Evolutionary conservation across 2,113 vertebrate genomes (phyloP).

Genomic region (Hyla sarda): DNA sequence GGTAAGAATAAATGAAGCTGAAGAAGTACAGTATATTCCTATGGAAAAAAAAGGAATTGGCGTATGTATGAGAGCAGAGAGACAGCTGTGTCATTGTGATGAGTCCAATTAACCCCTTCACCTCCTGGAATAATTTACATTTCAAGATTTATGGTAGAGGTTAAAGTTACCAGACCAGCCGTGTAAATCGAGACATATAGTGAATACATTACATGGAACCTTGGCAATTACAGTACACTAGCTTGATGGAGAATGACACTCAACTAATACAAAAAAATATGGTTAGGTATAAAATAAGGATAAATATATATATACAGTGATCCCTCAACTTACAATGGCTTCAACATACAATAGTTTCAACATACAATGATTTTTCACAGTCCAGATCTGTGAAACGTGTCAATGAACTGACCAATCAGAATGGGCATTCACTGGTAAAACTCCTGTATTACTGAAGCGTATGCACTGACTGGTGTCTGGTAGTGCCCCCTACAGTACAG

Average conservation of each 20-base stretch:
- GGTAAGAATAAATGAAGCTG: slow-evolving; percentile 59
- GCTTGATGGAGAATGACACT: background rate
- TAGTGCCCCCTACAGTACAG: no score
- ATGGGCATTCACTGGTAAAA: no score
- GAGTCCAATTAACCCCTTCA: slow-evolving; percentile 41
- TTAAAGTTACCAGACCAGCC: background rate
- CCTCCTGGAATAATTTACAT: background rate
- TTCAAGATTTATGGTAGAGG: slow-evolving; percentile 11
- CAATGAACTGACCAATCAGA: no score
- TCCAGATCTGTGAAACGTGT: no score
- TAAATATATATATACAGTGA: no score
- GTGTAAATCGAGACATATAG: slow-evolving; percentile 9
- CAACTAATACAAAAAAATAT: no score
- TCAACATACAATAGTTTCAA: no score
- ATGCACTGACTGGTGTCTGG: no score
- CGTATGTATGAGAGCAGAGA: background rate
- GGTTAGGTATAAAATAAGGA: background rate
- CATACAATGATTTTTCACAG: no score
- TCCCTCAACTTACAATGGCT: no score
- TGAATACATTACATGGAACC: slow-evolving; percentile 13
- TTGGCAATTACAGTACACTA: background rate
- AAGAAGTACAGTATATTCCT: slow-evolving; percentile 52
- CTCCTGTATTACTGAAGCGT: no score
- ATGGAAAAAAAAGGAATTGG: slow-evolving; percentile 39
- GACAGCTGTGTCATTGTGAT: slow-evolving; percentile 41